These are phyloP conservation scores for Drosophila eugracilis DNA, from an alignment of 1,140 invertebrate species.

Conservation along the genomic window DNA sequence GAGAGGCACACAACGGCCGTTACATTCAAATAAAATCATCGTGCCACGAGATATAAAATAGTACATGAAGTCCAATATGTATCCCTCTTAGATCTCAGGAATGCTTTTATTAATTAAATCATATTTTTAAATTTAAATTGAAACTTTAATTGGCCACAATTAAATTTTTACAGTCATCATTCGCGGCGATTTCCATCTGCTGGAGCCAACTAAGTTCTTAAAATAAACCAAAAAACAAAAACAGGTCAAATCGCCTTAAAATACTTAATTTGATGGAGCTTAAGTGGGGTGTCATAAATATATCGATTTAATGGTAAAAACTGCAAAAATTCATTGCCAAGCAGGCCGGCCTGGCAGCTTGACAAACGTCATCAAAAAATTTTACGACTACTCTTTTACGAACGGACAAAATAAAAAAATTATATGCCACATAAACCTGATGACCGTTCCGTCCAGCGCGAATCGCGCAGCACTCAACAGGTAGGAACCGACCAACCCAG, in stretches of 20 bases:
- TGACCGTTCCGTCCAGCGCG: slow-evolving; percentile 59
- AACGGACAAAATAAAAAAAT: slow-evolving; percentile 71
- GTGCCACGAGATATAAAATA: too few relatives aligned
- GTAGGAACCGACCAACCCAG: slow-evolving; percentile 36
- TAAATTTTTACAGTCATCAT: background rate
- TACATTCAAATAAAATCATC: too few relatives aligned
- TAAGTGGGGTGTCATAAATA: slow-evolving; percentile 54
- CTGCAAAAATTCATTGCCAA: slow-evolving; percentile 45
- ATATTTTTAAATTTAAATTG: background rate
- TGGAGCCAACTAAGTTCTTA: background rate
- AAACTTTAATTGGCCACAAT: background rate
- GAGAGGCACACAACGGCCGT: too few relatives aligned
- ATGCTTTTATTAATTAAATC: background rate
- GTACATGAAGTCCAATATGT: too few relatives aligned
- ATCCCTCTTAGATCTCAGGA: too few relatives aligned
- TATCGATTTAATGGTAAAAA: slow-evolving; percentile 45
- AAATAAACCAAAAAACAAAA: slow-evolving; percentile 26
- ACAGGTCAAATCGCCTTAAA: slow-evolving; percentile 45
- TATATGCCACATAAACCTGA: slow-evolving; percentile 78
- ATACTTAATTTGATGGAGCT: slow-evolving; percentile 40
- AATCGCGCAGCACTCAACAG: slow-evolving; percentile 42
- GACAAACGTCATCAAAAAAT: slow-evolving; percentile 78
- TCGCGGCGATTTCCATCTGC: too few relatives aligned
- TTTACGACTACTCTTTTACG: slow-evolving; percentile 68
- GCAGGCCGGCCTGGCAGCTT: slow-evolving; percentile 22